Base-by-base conservation (phyloP, 2,797 vertebrate species). In the Gastrophryne carolinensis region DNA sequence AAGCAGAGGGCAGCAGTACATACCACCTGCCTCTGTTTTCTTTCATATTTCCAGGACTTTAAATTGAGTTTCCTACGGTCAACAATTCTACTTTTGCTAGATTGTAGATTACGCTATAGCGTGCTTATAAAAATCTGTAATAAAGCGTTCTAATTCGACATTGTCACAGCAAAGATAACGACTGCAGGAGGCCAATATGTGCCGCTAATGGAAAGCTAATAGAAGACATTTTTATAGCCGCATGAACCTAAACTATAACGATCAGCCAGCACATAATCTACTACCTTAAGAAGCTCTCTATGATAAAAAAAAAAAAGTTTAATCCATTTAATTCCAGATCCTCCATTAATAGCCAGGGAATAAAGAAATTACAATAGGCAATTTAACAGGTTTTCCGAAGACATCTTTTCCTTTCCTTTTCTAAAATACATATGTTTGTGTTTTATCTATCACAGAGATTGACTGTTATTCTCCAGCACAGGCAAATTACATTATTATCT, bases 401-500 rank as follows among this genome's bases (percentile, higher is more conserved):
- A 35, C 63, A 52, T 37, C 29, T 15, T 21, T 37, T 39, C 41
- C 37, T 8, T 21, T 54, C 57, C 72, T 5, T 50, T 39, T 80
- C 61, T 75, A 37, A 82, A 79, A 85, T 4, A 26, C 41, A 17
- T 35, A 80, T 82, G 61, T 83, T 83, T 83, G 62, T 80, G 65
- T 66, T 80, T 80, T 58, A 81, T 79, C 80, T 80, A 77, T 63
- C 81, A 84, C 76, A 68, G 83, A 58, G 72, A 35, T 79, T 52
- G 77, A 71, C 72, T 84, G 77, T 82, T 80, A 84, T 79, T 82
- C 60, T 64, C 74, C 41, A 3, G 54, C 73, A 81, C 87, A 84
- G 72, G 80, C 74, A 81, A 87, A 84, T 81, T 69, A 78, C 78
- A 82, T 83, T 66, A 79, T 82, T 82, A 83, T 84, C 84, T 83